Percentiles rank a stretch among this genome's conserved stretches.
phyloP scores from a whole-genome alignment of 2,888 invertebrate species.

The Hypolimnas misippus region DNA sequence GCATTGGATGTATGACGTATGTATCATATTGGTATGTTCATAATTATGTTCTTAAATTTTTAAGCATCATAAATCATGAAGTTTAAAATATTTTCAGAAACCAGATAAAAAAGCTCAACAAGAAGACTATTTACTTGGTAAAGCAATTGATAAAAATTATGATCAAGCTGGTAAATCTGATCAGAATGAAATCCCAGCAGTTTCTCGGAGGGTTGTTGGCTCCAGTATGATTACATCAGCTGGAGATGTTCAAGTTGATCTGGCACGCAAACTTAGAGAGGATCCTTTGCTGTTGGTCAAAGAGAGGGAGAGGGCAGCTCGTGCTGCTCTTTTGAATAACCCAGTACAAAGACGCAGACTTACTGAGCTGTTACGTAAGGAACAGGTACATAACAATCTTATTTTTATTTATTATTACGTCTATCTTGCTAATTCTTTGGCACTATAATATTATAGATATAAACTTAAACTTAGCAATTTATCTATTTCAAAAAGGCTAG shows the following conservation, averaged over 20 bases:
- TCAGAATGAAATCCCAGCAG: conserved; percentile 90
- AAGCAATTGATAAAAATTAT: conserved; percentile 91
- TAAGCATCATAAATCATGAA: conserved; percentile 1
- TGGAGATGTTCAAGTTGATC: conserved; percentile 90
- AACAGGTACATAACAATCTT: too few relatives aligned
- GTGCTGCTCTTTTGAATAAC: conserved; percentile 93
- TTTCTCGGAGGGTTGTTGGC: conserved; percentile 72
- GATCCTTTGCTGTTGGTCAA: conserved; percentile 96
- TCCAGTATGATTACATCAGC: conserved; percentile 77
- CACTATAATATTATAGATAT: too few relatives aligned
- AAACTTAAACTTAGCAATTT: too few relatives aligned
- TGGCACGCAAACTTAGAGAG: conserved; percentile 94
- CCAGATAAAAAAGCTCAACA: conserved; percentile 87
- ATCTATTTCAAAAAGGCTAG: too few relatives aligned
- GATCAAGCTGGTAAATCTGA: conserved; percentile 85
- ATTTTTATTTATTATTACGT: too few relatives aligned
- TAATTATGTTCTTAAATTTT: conserved; percentile 6
- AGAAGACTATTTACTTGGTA: conserved; percentile 95
- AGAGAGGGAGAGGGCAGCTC: conserved; percentile 94
- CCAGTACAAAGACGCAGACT: conserved; percentile 95
- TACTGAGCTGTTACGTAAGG: conserved; percentile 89
- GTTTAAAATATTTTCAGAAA: conserved; percentile 81
- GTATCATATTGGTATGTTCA: conserved; percentile 39
- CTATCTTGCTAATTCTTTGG: too few relatives aligned
- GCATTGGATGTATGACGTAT: conserved; percentile 95